Percentiles rank a stretch among this genome's conserved stretches.
Conservation (phyloP, 1,140 invertebrate genomes). For the Rhynchophorus ferrugineus region DNA sequence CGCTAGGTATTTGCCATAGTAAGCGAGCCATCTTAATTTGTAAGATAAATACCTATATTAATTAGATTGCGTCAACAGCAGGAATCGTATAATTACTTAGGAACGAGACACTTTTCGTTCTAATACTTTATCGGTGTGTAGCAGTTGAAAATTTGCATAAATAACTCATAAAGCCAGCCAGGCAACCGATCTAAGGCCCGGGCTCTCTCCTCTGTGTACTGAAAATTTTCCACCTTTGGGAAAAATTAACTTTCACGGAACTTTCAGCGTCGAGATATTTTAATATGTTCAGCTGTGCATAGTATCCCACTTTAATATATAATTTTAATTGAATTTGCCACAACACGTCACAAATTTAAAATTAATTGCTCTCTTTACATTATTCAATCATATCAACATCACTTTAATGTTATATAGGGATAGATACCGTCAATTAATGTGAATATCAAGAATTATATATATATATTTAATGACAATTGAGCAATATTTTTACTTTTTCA, state of each 20-base stretch:
- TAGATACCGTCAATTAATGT: too few species aligned
- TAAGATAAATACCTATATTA: slow-evolving; percentile 44
- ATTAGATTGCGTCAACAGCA: slow-evolving; percentile 41
- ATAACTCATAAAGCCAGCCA: slow-evolving; percentile 22
- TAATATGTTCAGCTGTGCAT: too few species aligned
- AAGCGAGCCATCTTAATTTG: slow-evolving; percentile 42
- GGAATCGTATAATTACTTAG: slow-evolving; percentile 42
- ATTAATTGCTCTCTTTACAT: too few species aligned
- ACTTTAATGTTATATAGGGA: too few species aligned
- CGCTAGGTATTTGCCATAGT: slow-evolving; percentile 37
- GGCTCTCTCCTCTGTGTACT: slow-evolving; percentile 12
- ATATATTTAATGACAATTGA: too few species aligned
- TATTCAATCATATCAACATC: too few species aligned
- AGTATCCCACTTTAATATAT: too few species aligned
- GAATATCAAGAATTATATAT: too few species aligned
- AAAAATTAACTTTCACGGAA: slow-evolving; percentile 10
- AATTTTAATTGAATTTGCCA: too few species aligned
- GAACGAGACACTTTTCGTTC: slow-evolving; percentile 39
- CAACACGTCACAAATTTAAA: too few species aligned
- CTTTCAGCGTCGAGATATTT: too few species aligned
- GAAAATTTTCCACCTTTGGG: slow-evolving; percentile 5
- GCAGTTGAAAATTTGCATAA: slow-evolving; percentile 27
- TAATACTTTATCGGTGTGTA: slow-evolving; percentile 40
- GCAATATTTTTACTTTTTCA: too few species aligned
- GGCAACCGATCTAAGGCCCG: slow-evolving; percentile 15